These are phyloP conservation scores for Caprella mutica DNA, from an alignment of 2,888 invertebrate species.

Conservation along the genomic window DNA sequence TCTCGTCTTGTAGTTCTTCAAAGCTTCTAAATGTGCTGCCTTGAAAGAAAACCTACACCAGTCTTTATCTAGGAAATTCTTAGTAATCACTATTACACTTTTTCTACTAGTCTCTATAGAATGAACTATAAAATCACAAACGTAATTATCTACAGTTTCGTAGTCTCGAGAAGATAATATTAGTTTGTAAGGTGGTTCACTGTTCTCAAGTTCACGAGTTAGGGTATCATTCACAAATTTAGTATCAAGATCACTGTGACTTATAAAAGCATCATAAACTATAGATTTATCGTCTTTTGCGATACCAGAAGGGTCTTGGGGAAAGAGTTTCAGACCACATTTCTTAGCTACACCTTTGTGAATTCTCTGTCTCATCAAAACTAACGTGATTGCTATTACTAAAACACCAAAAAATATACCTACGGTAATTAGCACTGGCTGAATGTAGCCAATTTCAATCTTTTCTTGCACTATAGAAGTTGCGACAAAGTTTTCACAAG, in stretches of 20 bases:
- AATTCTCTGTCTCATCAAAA: constrained; percentile 18
- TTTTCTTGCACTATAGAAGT: constrained; percentile 50
- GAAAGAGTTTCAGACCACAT: constrained; percentile 28
- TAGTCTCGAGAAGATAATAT: constrained; percentile 86
- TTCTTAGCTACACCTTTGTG: constrained; percentile 25
- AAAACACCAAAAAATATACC: constrained; percentile 36
- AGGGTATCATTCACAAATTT: constrained; percentile 79
- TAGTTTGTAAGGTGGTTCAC: constrained; percentile 63
- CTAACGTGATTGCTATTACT: constrained; percentile 35
- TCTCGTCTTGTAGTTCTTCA: constrained; percentile 55
- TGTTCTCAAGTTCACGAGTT: constrained; percentile 71
- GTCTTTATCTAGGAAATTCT: constrained; percentile 74
- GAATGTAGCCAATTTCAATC: constrained; percentile 67
- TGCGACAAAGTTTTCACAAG: constrained; percentile 58
- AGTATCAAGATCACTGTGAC: constrained; percentile 87
- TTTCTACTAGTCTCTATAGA: constrained; percentile 60
- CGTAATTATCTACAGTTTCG: constrained; percentile 65
- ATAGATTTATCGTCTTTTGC: constrained; percentile 41
- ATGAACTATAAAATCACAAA: constrained; percentile 69
- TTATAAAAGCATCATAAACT: constrained; percentile 87
- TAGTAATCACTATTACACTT: constrained; percentile 74
- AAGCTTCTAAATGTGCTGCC: constrained; percentile 71
- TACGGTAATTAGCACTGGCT: constrained; percentile 55
- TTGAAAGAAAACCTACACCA: constrained; percentile 84
- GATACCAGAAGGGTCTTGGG: constrained; percentile 15